Base-by-base conservation (phyloP, 2,888 invertebrate species). In the Macrosoma leucophasiata region DNA sequence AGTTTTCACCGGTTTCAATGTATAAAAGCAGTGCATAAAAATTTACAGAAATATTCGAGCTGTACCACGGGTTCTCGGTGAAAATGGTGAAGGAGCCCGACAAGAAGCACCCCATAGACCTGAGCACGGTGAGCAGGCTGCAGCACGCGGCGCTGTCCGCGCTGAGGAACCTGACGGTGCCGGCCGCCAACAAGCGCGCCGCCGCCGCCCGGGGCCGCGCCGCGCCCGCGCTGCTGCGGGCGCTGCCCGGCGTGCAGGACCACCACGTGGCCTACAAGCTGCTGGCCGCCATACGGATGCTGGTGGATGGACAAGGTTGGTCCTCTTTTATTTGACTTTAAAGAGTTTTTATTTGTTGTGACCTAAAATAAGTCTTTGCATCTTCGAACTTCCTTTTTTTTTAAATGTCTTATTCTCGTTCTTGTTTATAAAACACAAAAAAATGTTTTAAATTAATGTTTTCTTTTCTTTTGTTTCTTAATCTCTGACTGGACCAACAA, bases 201-300 rank as follows among this genome's bases (percentile, higher is more conserved):
- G 89, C 95, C 24, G 86, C 93, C 19, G 86, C 89, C 31, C 88
- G 88, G 46, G 94, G 94, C 3, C 45, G 71, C 1, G 79, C 82
- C 0, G 69, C 70, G 1, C 62, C 72, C 0, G 5, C 68, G 17
- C 78, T 95, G 35, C 84, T 96, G 32, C 86, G 89, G 37, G 90
- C 91, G 2, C 82, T 93, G 57, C 91, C 92, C 0, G 72, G 79
- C 29, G 88, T 89, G 22, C 86, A 88, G 25, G 91, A 94, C 39
- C 90, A 90, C 33, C 91, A 93, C 13, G 94, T 96, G 1, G 91
- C 94, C 3, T 96, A 95, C 59, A 95, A 95, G 71, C 78, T 96
- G 39, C 66, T 96, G 29, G 96, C 95, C 2, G 93, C 95, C 0
- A 75, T 95, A 1, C 85, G 96, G 35, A 94, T 96, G 91, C 88